Conservation (phyloP, 30 jellyfish, hydroid and myxozoan species). For the Sanderia malayensis region DNA sequence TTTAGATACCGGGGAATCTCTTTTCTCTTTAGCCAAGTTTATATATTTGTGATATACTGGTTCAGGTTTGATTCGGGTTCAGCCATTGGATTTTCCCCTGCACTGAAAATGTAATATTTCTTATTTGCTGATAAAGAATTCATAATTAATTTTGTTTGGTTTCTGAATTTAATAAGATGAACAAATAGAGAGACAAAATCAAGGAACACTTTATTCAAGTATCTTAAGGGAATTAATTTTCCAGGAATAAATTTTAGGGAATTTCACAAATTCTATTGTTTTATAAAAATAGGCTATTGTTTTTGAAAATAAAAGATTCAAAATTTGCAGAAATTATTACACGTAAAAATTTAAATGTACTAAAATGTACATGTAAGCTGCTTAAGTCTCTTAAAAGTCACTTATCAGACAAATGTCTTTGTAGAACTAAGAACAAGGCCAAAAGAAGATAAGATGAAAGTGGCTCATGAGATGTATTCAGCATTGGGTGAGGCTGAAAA, state of each 20-base stretch:
- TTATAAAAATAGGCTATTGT: too few relatives aligned
- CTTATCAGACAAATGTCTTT: neutral
- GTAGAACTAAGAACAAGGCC: constrained; percentile 26
- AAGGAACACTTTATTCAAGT: constrained; percentile 1
- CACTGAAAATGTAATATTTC: neutral
- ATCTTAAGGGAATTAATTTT: neutral
- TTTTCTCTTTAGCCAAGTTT: neutral
- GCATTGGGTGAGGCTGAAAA: constrained; percentile 16
- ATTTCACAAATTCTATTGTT: neutral
- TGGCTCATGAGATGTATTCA: constrained; percentile 14
- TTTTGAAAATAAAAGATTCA: neutral
- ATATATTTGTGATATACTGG: neutral
- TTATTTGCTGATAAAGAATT: neutral
- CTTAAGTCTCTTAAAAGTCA: neutral
- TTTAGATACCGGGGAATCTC: neutral
- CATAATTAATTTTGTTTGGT: neutral
- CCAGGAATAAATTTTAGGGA: neutral
- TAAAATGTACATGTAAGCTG: neutral
- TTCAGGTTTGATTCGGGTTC: neutral
- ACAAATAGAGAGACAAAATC: neutral
- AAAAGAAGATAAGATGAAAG: constrained; percentile 17
- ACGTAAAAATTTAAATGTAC: neutral
- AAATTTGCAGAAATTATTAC: neutral
- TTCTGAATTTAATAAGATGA: neutral
- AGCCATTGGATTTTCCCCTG: constrained; percentile 1